Base-by-base conservation (phyloP, 2,797 vertebrate genomes). In the Cirrhinus mrigala region DNA sequence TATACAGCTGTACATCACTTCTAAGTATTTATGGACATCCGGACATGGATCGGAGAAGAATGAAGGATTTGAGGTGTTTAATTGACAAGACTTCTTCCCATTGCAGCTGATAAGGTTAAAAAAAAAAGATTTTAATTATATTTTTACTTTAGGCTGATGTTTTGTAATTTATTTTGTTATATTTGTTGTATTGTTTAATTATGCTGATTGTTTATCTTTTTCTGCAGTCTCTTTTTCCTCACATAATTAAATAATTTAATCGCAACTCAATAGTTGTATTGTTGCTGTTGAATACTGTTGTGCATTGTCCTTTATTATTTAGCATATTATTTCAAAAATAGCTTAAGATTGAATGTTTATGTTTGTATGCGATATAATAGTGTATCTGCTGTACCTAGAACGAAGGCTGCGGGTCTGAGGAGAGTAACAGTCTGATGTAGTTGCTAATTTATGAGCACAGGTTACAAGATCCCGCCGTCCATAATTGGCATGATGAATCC, bases 401-500 rank as follows among this genome's bases (percentile, higher is more conserved):
- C 58, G 56, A 37, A 87, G 58, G 69, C n/a, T 76, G 10, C 12
- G 11, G 50, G 86, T 87, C 40, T 84, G 77, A 40, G 77, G 77
- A 22, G 27, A 84, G 46, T 37, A 87, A 69, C 82, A 84, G 69
- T 81, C 4, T 6, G 66, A 16, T 40, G 70, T 18, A 2, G 68
- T 68, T 48, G 82, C 69, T 4, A 18, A 33, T 29, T 33, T 44
- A 40, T 79, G 66, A 77, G 85, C 44, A 37, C 82, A 84, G 44
- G 71, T 87, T n/a, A 33, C 12, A 15, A 27, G 70, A 58, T 84
- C 71, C 20, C 70, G 46, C 0, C 27, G 7, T 56, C 82, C 82
- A 5, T 81, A 87, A 44, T 81, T 84, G 7, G 82, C 70, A 27
- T 84, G 69, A 84, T 87, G 62, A 33, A 84, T 69, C 24, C 40